phyloP scores from a whole-genome alignment of 2,888 invertebrate species.

The Cepaea hortensis region DNA sequence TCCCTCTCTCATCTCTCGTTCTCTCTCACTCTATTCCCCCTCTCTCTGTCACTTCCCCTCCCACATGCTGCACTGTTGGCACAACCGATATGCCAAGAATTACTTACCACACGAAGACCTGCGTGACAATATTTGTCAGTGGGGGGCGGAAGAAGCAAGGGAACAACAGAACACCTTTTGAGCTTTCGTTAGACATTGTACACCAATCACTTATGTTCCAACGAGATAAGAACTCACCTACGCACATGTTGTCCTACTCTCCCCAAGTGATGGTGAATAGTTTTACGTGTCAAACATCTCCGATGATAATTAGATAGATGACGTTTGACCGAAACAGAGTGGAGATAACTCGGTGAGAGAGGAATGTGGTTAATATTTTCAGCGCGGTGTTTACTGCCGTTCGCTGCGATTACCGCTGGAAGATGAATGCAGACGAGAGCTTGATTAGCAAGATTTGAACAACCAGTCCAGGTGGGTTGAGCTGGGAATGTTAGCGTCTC shows the following conservation, averaged over 20 bases:
- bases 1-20: too few relatives aligned
- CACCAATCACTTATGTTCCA: background rate
- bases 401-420: background rate
- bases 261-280: background rate
- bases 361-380: slow-evolving; percentile 15
- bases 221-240: background rate
- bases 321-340: background rate
- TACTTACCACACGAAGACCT: too few relatives aligned
- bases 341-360: background rate
- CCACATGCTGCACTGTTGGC: too few relatives aligned
- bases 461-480: slow-evolving; percentile 1
- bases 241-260: background rate
- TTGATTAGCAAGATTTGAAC: background rate
- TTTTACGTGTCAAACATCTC: slow-evolving; percentile 6
- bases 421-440: background rate
- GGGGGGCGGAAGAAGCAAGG: too few relatives aligned
- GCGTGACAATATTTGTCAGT: too few relatives aligned
- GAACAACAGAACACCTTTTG: background rate
- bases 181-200: background rate
- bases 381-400: background rate
- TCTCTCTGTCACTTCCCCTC: too few relatives aligned
- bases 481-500: too few relatives aligned
- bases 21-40: too few relatives aligned
- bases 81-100: too few relatives aligned
- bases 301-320: slow-evolving; percentile 13